A percentile compares a stretch with the other conserved stretches of the same genome.
These are phyloP conservation scores for Hypothenemus hampei DNA, from an alignment of 1,140 invertebrate species.

Conservation along the genomic window DNA sequence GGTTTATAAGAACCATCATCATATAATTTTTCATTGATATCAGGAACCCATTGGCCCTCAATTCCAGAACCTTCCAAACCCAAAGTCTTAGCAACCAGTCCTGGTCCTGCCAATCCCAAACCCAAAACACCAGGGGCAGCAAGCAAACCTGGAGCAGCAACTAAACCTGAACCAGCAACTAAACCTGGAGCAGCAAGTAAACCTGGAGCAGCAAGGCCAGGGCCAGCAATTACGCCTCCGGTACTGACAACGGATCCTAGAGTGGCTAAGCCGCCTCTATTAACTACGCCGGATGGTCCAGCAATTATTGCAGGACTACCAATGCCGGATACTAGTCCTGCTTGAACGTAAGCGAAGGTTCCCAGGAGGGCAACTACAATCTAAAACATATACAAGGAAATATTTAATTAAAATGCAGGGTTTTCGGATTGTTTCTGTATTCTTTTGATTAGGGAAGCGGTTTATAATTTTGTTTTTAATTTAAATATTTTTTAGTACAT, in stretches of 20 bases:
- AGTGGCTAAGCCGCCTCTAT: conserved; percentile 14
- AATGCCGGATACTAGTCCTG: conserved; percentile 16
- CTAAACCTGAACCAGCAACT: conserved; percentile 1
- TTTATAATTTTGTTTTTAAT: no score
- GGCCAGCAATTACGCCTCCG: conserved; percentile 12
- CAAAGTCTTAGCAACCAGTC: conserved; percentile 19
- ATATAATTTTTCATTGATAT: conserved; percentile 34
- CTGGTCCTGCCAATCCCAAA: conserved; percentile 17
- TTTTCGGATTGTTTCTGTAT: no score
- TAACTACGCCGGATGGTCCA: conserved; percentile 16
- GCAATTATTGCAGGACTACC: conserved; percentile 25
- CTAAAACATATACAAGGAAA: not conserved
- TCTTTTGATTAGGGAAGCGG: no score
- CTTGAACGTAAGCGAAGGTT: conserved; percentile 8
- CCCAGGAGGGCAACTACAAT: conserved; percentile 5
- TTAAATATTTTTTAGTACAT: no score
- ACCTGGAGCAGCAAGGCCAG: conserved; percentile 1
- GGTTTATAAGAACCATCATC: conserved; percentile 39
- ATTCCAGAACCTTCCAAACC: conserved; percentile 32
- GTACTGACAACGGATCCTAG: conserved; percentile 7
- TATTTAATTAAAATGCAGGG: no score
- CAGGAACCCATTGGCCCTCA: conserved; percentile 36
- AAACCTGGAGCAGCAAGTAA: not conserved
- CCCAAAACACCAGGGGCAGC: not conserved
- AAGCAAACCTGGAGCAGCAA: not conserved